phyloP scores from a whole-genome alignment of 2,888 invertebrate genomes.

The Molanna angustata region DNA sequence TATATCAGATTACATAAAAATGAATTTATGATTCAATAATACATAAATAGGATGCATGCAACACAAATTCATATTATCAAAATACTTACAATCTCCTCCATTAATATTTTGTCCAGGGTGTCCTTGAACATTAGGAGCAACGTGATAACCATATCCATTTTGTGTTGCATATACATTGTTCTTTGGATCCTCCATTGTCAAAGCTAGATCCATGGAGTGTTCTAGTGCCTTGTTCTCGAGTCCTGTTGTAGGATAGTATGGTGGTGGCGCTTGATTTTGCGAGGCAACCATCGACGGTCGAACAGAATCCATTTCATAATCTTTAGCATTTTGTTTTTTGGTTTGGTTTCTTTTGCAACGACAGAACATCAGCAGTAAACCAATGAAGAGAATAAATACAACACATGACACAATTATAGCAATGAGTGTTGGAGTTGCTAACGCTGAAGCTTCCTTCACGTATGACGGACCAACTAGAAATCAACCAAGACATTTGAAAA shows the following conservation, averaged over 20 bases:
- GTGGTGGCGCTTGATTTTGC: conserved; percentile 84
- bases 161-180: conserved; percentile 80
- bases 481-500: conserved; percentile 5
- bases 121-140: conserved; percentile 64
- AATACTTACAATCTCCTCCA: conserved; percentile 73
- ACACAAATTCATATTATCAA: conserved; percentile 8
- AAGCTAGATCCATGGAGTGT: conserved; percentile 81
- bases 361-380: conserved; percentile 77
- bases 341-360: conserved; percentile 78
- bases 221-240: conserved; percentile 91
- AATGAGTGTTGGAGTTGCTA: conserved; percentile 75
- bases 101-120: conserved; percentile 66
- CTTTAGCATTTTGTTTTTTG: conserved; percentile 81
- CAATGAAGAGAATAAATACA: conserved; percentile 74
- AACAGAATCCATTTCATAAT: conserved; percentile 88
- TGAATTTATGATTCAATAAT: not conserved
- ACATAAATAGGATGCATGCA: not conserved
- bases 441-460: conserved; percentile 73
- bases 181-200: conserved; percentile 83
- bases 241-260: conserved; percentile 83
- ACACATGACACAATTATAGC: conserved; percentile 77
- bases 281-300: conserved; percentile 82
- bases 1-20: not conserved
- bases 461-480: conserved; percentile 77
- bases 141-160: conserved; percentile 83